Conservation (phyloP, 2,113 vertebrate species). For the Planiliza haematocheilus region DNA sequence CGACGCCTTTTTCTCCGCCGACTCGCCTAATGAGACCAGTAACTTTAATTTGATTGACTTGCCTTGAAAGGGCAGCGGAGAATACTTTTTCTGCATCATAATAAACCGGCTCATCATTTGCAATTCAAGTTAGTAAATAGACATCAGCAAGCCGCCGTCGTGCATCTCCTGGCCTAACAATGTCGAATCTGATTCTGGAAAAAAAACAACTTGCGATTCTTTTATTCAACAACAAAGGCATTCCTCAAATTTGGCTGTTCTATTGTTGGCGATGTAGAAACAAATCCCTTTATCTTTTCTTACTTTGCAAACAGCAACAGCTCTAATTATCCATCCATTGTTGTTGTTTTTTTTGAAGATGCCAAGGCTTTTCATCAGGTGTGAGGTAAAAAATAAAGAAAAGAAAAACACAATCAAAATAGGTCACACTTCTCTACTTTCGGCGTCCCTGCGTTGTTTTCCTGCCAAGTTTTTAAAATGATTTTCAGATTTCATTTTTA, state of each 20-base stretch:
- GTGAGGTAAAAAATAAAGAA: not conserved
- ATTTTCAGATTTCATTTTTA: slow-evolving; percentile 38
- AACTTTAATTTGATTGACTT: slow-evolving; percentile 23
- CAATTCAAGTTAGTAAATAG: not conserved
- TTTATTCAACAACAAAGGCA: not conserved
- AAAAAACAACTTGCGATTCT: not conserved
- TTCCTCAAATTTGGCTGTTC: not conserved
- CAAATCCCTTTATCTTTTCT: slow-evolving; percentile 4
- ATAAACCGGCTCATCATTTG: slow-evolving; percentile 6
- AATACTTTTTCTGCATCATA: not conserved
- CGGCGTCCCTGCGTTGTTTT: slow-evolving; percentile 19
- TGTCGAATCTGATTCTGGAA: not conserved
- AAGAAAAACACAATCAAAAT: no score
- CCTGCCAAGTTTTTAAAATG: slow-evolving; percentile 24
- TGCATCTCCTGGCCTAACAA: not conserved
- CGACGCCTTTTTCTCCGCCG: slow-evolving; percentile 5
- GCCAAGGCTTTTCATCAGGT: not conserved
- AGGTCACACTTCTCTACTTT: not conserved
- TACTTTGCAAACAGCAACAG: not conserved
- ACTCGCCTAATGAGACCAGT: slow-evolving; percentile 2
- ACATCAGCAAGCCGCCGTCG: not conserved
- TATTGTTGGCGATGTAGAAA: not conserved
- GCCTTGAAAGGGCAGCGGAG: slow-evolving; percentile 6
- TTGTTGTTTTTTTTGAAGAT: slow-evolving; percentile 2
- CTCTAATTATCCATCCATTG: not conserved